Base-by-base conservation (phyloP, 1,140 invertebrate species). In the Leptinotarsa lineolata region DNA sequence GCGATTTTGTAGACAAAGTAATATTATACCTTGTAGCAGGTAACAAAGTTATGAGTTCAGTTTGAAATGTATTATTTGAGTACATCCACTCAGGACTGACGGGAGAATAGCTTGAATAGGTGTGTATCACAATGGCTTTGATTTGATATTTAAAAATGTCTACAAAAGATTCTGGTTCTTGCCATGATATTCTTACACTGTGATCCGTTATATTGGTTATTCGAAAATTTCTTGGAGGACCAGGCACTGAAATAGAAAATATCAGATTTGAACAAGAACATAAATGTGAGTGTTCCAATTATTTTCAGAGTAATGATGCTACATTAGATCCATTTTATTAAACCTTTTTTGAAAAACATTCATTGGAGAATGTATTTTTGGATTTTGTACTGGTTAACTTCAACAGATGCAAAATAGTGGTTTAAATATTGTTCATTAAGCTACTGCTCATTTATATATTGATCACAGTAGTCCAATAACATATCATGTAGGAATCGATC, bases 1-100 rank as follows among this genome's bases (percentile, higher is more conserved):
- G 71, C 30, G 78, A 81, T 63, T 70, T 70, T 39, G 80, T 78
- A 48, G 72, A 74, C 46, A 84, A 46, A 66, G 76, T 81, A 18
- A 84, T 67, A 73, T 84, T 84, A 74, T 83, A 84, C 61, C 73
- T 75, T 6, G 82, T 80, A 44, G 77, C 79, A 21, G 83, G 78
- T 68, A 81, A 73, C 46, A 84, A 74, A 48, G 75, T 78, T 22
- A 77, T 72, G 15, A 81, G 30, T 69, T 77, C 76, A 54, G 78
- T 79, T 72, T 77, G 68, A 68, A 79, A 81, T 13, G 82, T 83
- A 67, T 79, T 74, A 76, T 83, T 82, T 11, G 78, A 77, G 74
- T 79, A 83, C 21, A 68, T 71, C 77, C 77, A 83, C 60, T 72
- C 70, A 6, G 63, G 68, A 59, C 60, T 73, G 59, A 44, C 70